A percentile compares a stretch with the other conserved stretches of the same genome.
Evolutionary conservation across 2,888 invertebrate genomes (phyloP).

Genomic region (Ecliptopera silaceata): DNA sequence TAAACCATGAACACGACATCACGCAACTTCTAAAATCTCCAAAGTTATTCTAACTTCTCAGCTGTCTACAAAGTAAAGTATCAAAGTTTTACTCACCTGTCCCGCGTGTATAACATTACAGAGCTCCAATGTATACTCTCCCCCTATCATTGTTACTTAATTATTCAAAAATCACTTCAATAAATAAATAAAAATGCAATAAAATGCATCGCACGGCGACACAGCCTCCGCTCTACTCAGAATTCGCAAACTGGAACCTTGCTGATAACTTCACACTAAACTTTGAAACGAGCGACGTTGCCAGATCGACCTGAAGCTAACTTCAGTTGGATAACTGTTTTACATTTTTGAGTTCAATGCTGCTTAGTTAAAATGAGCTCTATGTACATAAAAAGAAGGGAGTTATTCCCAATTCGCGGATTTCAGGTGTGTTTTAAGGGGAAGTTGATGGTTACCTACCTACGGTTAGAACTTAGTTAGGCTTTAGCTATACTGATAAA

Average conservation of each 20-base stretch:
- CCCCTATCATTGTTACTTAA: slow-evolving; percentile 86
- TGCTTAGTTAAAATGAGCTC: slow-evolving; percentile 31
- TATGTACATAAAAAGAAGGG: neutral
- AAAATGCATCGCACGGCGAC: slow-evolving; percentile 46
- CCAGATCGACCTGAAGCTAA: slow-evolving; percentile 54
- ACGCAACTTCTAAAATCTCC: neutral
- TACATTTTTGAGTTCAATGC: slow-evolving; percentile 41
- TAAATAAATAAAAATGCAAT: slow-evolving; percentile 41
- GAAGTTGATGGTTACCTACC: too few species aligned
- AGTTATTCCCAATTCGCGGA: neutral
- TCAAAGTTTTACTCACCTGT: slow-evolving; percentile 83
- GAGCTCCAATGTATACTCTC: slow-evolving; percentile 93
- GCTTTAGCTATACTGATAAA: too few species aligned
- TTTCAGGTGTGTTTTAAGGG: slow-evolving; percentile 42
- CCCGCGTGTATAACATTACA: slow-evolving; percentile 95
- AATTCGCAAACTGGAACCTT: slow-evolving; percentile 55
- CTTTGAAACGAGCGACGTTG: slow-evolving; percentile 60
- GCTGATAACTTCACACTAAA: slow-evolving; percentile 62
- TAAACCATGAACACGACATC: neutral
- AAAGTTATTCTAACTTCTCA: neutral
- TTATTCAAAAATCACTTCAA: slow-evolving; percentile 32
- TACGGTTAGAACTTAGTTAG: too few species aligned
- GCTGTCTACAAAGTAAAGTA: neutral
- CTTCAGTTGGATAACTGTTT: slow-evolving; percentile 59
- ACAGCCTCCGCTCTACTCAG: slow-evolving; percentile 46